Base-by-base conservation (phyloP, 2,888 invertebrate genomes). In the Cyaniris semiargus region DNA sequence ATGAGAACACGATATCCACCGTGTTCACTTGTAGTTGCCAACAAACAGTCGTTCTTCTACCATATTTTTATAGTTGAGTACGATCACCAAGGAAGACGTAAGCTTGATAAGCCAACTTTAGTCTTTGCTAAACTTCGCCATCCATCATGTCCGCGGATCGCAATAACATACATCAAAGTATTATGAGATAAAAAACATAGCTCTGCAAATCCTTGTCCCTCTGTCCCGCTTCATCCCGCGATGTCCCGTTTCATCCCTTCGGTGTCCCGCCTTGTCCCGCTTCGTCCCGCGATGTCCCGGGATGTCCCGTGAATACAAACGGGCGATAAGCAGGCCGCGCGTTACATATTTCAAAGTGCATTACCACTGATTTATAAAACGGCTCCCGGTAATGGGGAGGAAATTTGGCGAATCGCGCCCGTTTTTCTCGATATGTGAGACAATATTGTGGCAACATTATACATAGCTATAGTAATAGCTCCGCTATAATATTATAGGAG, bases 311-410 rank as follows among this genome's bases (percentile, higher is more conserved):
- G 89, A 85, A 90, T 90, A 90, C 88, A 90, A 90, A 90, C 90
- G 81, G 88, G 88, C 85, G 81, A 84, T 88, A 89, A 89, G 86
- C 86, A 86, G 85, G 79, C 81, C 81, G 81, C 27, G 83, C 85
- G 84, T 58, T 83, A 87, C 88, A 89, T 89, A 88, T 87, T 87
- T 89, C 89, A 89, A 85, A 86, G 82, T 84, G 88, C 85, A 89
- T 89, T 89, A 89, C 85, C 85, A 82, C 85, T 89, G 89, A 89
- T 89, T 89, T 89, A 89, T 87, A 86, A 85, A 86, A 85, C 78
- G 81, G 80, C 81, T 82, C 80, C 79, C 76, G 58, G 79, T 74
- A 74, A 74, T 74, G 74, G 58, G 77, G 77, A 66, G 66, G 56
- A 71, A 76, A 72, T 78, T 79, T 71, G 56, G 71, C 78, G 75